Percentiles rank a stretch among this genome's conserved stretches.
These are phyloP conservation scores for Emydura subglobosa DNA, from an alignment of 2,113 vertebrate genomes.

Conservation along the genomic window DNA sequence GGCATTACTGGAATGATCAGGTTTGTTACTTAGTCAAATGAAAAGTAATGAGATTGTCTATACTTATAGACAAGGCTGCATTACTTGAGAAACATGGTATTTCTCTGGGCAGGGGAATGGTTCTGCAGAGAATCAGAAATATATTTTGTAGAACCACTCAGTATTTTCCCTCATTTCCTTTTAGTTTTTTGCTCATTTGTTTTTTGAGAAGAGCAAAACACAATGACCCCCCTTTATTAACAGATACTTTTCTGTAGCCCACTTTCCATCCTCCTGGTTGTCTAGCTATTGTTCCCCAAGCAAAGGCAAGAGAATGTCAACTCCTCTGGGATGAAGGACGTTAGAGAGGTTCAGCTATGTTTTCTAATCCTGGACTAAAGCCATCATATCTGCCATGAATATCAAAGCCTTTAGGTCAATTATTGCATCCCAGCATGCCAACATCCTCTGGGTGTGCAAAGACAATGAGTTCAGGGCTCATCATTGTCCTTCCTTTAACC, in stretches of 20 bases:
- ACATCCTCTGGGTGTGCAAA: neutral
- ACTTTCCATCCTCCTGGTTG: neutral
- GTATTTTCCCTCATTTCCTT: constrained; percentile 4
- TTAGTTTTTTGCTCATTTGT: neutral
- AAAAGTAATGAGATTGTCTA: neutral
- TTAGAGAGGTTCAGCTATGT: neutral
- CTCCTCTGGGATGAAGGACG: neutral
- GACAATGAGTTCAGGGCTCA: constrained; percentile 43
- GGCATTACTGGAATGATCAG: neutral
- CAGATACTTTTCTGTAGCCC: neutral
- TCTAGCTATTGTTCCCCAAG: neutral
- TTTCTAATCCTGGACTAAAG: neutral
- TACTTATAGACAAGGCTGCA: neutral
- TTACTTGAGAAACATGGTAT: neutral
- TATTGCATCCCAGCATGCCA: constrained; percentile 25
- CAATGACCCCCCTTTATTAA: neutral
- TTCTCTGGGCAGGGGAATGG: neutral
- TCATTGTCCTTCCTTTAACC: constrained; percentile 72
- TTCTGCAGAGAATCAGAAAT: neutral
- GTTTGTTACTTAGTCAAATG: neutral
- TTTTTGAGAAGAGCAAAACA: neutral
- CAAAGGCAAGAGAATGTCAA: neutral
- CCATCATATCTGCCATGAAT: neutral
- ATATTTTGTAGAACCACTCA: neutral
- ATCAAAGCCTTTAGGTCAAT: neutral